Conservation (phyloP, 2,113 vertebrate species). For the Ginglymostoma cirratum region DNA sequence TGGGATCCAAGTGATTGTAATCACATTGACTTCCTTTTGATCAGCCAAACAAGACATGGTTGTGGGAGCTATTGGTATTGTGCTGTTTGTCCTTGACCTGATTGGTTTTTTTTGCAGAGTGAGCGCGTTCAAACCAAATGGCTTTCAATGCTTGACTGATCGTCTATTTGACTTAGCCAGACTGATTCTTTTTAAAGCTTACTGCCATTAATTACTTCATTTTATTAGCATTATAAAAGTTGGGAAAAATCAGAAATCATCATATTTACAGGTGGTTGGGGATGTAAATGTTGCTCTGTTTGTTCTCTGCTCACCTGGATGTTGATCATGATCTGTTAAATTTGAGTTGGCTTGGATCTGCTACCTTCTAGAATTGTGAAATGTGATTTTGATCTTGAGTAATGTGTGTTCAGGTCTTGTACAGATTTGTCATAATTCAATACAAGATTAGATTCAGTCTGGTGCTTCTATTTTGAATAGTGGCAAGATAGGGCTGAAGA, state of each 20-base stretch:
- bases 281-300: too few relatives aligned
- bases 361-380: background rate
- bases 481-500: background rate
- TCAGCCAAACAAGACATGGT: background rate
- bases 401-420: background rate
- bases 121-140: background rate
- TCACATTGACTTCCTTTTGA: background rate
- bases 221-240: background rate
- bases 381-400: background rate
- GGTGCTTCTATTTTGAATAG: background rate
- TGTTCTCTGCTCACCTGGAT: background rate
- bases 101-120: background rate
- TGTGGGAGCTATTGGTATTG: background rate
- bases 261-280: background rate
- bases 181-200: background rate
- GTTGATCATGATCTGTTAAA: background rate
- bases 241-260: background rate
- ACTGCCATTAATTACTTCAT: background rate
- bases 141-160: background rate
- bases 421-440: background rate
- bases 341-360: background rate
- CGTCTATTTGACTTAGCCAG: background rate
- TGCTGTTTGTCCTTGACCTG: background rate
- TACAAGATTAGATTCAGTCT: background rate
- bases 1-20: background rate